Evolutionary conservation across 1,140 invertebrate species (phyloP).

Genomic region (Drosophila repletoides): DNA sequence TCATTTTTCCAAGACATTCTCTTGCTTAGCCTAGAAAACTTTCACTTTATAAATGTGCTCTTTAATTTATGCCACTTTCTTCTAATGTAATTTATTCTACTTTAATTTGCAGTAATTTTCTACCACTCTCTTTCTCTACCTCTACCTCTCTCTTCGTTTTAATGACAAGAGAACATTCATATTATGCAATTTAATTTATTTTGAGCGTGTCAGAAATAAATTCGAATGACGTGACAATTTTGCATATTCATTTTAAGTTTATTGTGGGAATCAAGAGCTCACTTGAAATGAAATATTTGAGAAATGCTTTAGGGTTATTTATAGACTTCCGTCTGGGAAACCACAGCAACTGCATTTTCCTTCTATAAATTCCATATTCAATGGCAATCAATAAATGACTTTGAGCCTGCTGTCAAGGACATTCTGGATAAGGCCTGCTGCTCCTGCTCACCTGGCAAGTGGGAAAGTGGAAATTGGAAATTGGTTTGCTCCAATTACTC

Average conservation of each 20-base stretch:
- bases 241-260: slow-evolving; percentile 34
- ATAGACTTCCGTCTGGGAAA: slow-evolving; percentile 7
- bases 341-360: too few relatives aligned
- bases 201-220: slow-evolving; percentile 36
- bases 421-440: background rate
- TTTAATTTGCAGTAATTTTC: background rate
- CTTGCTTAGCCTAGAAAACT: background rate
- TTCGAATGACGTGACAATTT: slow-evolving; percentile 63
- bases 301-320: slow-evolving; percentile 21
- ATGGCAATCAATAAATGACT: slow-evolving; percentile 9
- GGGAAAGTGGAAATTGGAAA: slow-evolving; percentile 37
- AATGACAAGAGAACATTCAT: too few relatives aligned
- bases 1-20: background rate
- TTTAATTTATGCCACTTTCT: too few relatives aligned
- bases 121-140: background rate
- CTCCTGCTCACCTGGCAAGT: background rate
- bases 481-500: slow-evolving; percentile 39
- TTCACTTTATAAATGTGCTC: slow-evolving; percentile 9
- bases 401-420: slow-evolving; percentile 20
- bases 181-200: slow-evolving; percentile 52
- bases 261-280: slow-evolving; percentile 10
- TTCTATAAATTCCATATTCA: background rate
- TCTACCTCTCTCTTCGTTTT: background rate
- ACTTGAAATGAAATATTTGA: slow-evolving; percentile 6
- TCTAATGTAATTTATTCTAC: too few relatives aligned